Evolutionary conservation across 2,888 invertebrate genomes (phyloP).

Genomic region (Ferdinandea cuprea): DNA sequence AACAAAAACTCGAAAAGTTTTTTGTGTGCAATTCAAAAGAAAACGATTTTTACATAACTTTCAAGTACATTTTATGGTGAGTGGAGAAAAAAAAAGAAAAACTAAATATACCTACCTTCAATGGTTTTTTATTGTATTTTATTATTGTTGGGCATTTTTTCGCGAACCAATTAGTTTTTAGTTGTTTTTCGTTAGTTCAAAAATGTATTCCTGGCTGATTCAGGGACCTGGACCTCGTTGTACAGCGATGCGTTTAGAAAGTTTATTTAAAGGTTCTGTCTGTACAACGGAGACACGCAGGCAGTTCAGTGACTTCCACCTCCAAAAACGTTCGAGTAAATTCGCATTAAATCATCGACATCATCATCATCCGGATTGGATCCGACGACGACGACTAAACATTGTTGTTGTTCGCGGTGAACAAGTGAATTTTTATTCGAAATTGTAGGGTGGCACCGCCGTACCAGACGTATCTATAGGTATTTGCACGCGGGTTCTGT

Average conservation of each 20-base stretch:
- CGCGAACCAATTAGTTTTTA: too few relatives aligned
- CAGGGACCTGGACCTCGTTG: not conserved
- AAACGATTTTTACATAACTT: conserved; percentile 61
- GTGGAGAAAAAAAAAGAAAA: conserved; percentile 35
- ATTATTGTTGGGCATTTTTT: not conserved
- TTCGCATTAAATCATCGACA: conserved; percentile 69
- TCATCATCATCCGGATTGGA: too few relatives aligned
- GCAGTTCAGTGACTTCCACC: conserved; percentile 70
- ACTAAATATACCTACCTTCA: too few relatives aligned
- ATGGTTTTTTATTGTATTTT: conserved; percentile 12
- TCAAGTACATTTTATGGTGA: conserved; percentile 53
- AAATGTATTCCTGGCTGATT: not conserved
- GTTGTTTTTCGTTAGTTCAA: not conserved
- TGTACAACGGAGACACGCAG: conserved; percentile 64
- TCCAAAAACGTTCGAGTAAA: conserved; percentile 59
- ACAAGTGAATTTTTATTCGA: conserved; percentile 49
- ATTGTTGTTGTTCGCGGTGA: conserved; percentile 33
- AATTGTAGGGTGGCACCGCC: not conserved
- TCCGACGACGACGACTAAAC: conserved; percentile 5
- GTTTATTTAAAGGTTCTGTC: conserved; percentile 49
- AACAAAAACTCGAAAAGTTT: not conserved
- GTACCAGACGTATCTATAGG: conserved; percentile 20
- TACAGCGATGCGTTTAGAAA: conserved; percentile 56
- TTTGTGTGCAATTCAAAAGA: conserved; percentile 35
- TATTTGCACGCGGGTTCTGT: conserved; percentile 63